Evolutionary conservation across 2,113 vertebrate genomes (phyloP), one percentile per base, ranked within the genome.

Genomic region (Coryphaenoides rupestris): DNA sequence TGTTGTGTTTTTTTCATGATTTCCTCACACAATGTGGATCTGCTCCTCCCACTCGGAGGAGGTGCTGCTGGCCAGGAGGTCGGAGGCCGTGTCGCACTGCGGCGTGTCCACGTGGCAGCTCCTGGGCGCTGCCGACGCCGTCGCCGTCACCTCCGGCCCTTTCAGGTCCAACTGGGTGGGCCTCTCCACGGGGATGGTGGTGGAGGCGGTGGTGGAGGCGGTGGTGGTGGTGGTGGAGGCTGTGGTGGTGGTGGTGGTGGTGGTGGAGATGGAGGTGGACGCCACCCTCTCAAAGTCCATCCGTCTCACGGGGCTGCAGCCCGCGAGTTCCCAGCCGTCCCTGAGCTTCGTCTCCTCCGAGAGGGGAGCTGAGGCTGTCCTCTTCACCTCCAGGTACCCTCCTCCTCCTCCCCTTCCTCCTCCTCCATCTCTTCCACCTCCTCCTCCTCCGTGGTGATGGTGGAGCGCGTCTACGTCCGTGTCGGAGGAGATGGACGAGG

Each of bases 21-120:
- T 52, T 49, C 50, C 68, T 89, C 77, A 98, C 52, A 98, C 95
- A 84, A 96, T 88, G 87, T 98, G 96, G 68, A 94, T 90, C 68
- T 93, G 95, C 66, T 95, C 95, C 76, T 92, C 93, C 95, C 95
- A 98, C 77, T 98, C 95, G 63, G 90, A 91, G 70, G 94, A 92
- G 85, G 92, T 91, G 79, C 69, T 89, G 85, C 87, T 90, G 60
- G 88, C 78, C 63, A 92, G 87, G 79, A 91, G 91, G 78, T 91
- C 89, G 1, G 92, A 93, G 78, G 88, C 86, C 21, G 92, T 89
- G 87, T 87, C 72, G 68, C 91, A 92, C 61, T 82, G 90, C 0
- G 90, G 89, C 54, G 78, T 83, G 77, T 90, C 85, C 0, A 82
- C 73, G 52, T 85, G 81, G 68, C 76, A 70, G 53, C 67, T 69